phyloP scores from a whole-genome alignment of 2,888 invertebrate species.

The Deilephila elpenor region DNA sequence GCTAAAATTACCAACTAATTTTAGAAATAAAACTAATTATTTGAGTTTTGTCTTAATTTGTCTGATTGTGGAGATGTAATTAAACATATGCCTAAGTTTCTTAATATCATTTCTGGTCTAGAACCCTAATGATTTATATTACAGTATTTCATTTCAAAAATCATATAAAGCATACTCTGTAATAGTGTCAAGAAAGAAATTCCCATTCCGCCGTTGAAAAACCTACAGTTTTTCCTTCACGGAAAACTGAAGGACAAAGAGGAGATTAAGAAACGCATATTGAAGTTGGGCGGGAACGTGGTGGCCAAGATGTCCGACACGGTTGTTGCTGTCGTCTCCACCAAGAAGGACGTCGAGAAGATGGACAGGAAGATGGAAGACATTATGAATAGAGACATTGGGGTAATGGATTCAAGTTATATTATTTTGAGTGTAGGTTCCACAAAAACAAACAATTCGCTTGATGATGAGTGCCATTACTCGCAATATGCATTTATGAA shows the following conservation, averaged over 20 bases:
- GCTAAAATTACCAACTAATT: too few relatives aligned
- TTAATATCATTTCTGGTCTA: too few relatives aligned
- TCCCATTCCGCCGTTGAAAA: constrained; percentile 88
- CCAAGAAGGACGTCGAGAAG: constrained; percentile 87
- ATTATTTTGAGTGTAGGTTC: background rate
- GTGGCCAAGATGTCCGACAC: constrained; percentile 86
- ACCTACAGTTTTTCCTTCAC: constrained; percentile 90
- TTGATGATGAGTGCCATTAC: background rate
- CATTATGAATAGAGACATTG: constrained; percentile 88
- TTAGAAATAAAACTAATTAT: too few relatives aligned
- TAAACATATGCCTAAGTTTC: too few relatives aligned
- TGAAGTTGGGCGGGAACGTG: constrained; percentile 91
- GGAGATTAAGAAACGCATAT: constrained; percentile 87
- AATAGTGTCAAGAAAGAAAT: constrained; percentile 87
- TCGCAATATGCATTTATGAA: too few relatives aligned
- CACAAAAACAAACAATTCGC: background rate
- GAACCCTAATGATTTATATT: too few relatives aligned
- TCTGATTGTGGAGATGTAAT: too few relatives aligned
- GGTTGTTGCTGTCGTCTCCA: constrained; percentile 91
- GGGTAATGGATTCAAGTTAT: constrained; percentile 63
- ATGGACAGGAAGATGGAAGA: constrained; percentile 87
- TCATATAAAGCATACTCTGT: too few relatives aligned
- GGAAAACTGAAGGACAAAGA: constrained; percentile 86
- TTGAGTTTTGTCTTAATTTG: too few relatives aligned
- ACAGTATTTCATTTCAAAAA: too few relatives aligned